Conservation (phyloP, 2,888 invertebrate species). For the Leucophora obtusa region DNA sequence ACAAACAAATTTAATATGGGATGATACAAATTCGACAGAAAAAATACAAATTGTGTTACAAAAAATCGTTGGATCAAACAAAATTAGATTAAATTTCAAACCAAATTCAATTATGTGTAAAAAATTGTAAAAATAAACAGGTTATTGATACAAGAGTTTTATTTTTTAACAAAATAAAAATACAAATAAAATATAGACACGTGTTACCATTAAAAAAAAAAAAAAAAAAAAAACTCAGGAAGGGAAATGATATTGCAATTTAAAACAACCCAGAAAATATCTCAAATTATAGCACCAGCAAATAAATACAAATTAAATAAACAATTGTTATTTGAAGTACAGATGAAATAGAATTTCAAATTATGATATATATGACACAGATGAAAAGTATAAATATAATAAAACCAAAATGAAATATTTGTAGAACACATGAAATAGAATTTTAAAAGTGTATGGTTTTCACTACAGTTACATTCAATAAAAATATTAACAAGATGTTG, state of each 20-base stretch:
- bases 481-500: too few species aligned
- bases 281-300: neutral
- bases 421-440: too few species aligned
- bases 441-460: too few species aligned
- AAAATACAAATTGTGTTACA: neutral
- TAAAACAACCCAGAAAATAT: neutral
- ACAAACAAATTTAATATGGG: neutral
- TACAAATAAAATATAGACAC: slow-evolving; percentile 12
- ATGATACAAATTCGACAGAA: neutral
- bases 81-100: slow-evolving; percentile 53
- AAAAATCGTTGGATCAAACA: neutral
- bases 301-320: slow-evolving; percentile 17
- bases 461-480: too few species aligned
- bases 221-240: too few species aligned
- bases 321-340: neutral
- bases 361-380: too few species aligned
- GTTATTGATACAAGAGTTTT: slow-evolving; percentile 29
- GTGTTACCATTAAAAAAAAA: slow-evolving; percentile 3
- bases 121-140: slow-evolving; percentile 40
- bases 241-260: slow-evolving; percentile 20
- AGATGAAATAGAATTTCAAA: neutral
- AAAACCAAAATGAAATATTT: too few species aligned
- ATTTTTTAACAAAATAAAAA: neutral
- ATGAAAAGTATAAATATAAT: too few species aligned
- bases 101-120: slow-evolving; percentile 57